Percentiles rank a stretch among this genome's conserved stretches.
These are phyloP conservation scores for Picus viridis DNA, from an alignment of 2,797 vertebrate species.

Conservation along the genomic window DNA sequence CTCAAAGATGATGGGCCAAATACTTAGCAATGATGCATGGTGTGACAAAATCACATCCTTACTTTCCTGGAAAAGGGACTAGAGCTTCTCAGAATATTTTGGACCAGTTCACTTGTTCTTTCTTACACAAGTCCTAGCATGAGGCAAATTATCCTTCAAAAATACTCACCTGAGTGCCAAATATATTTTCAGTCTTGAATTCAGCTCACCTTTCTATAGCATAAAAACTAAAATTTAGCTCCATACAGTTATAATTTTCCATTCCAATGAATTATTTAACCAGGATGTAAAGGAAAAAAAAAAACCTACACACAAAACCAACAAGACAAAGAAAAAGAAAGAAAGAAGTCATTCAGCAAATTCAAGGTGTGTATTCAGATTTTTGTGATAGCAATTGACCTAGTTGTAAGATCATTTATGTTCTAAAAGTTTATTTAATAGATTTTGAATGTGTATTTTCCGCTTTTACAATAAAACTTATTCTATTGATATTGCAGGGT, in stretches of 20 bases:
- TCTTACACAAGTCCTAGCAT: background rate
- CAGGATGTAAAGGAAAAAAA: background rate
- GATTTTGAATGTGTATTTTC: background rate
- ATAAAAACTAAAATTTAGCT: background rate
- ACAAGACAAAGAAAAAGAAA: background rate
- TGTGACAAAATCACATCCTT: background rate
- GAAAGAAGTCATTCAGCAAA: background rate
- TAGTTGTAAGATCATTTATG: background rate
- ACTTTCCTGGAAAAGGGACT: background rate
- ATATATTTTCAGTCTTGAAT: background rate
- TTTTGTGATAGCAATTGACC: background rate
- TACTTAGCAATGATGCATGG: background rate
- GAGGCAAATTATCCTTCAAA: background rate
- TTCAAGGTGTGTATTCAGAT: background rate
- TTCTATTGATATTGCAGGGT: background rate
- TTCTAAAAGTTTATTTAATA: background rate
- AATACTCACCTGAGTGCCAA: background rate
- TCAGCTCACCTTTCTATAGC: background rate
- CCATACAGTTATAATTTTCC: background rate
- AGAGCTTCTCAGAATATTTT: background rate
- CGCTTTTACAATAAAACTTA: background rate
- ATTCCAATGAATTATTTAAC: background rate
- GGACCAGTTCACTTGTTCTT: background rate
- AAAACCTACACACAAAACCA: too few relatives aligned
- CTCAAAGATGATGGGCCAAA: background rate